Evolutionary conservation across 2,888 invertebrate species (phyloP).

Genomic region (Drosophila acutilabella): DNA sequence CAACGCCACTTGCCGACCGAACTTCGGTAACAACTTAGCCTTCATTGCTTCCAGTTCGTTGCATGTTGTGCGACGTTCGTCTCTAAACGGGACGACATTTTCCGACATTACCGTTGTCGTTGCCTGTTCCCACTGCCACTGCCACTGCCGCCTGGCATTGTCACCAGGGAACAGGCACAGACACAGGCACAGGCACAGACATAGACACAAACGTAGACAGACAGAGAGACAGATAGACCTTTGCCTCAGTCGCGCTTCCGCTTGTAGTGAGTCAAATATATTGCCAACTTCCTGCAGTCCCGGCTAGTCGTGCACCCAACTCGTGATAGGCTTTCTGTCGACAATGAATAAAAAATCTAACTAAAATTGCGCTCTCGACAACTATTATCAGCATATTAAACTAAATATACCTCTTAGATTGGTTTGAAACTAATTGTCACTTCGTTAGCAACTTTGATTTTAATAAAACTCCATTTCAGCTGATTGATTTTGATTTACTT

Average conservation of each 20-base stretch:
- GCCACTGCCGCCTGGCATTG: conserved; percentile 53
- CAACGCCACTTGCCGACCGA: conserved; percentile 46
- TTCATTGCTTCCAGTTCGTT: conserved; percentile 78
- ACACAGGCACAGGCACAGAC: conserved; percentile 20
- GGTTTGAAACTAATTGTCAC: neutral
- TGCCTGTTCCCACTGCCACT: neutral
- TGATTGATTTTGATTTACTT: too few relatives aligned
- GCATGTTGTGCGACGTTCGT: conserved; percentile 39
- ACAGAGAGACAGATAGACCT: conserved; percentile 26
- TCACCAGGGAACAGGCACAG: conserved; percentile 46
- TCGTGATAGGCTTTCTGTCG: conserved; percentile 67
- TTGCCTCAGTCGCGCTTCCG: conserved; percentile 73
- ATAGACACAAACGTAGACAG: conserved; percentile 3
- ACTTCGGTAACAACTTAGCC: conserved; percentile 76
- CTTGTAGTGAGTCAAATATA: conserved; percentile 81
- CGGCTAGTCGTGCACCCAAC: conserved; percentile 52
- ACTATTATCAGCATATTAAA: conserved; percentile 2
- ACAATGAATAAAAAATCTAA: conserved; percentile 25
- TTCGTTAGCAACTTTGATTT: too few relatives aligned
- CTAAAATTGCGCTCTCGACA: neutral
- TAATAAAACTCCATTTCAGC: neutral
- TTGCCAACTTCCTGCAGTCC: conserved; percentile 81
- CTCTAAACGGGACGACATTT: conserved; percentile 37
- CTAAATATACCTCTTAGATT: conserved; percentile 30
- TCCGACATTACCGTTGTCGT: conserved; percentile 30